Percentiles rank a stretch among this genome's conserved stretches.
Evolutionary conservation across 1,140 invertebrate species (phyloP).

Genomic region (Zaprionus ghesquierei): DNA sequence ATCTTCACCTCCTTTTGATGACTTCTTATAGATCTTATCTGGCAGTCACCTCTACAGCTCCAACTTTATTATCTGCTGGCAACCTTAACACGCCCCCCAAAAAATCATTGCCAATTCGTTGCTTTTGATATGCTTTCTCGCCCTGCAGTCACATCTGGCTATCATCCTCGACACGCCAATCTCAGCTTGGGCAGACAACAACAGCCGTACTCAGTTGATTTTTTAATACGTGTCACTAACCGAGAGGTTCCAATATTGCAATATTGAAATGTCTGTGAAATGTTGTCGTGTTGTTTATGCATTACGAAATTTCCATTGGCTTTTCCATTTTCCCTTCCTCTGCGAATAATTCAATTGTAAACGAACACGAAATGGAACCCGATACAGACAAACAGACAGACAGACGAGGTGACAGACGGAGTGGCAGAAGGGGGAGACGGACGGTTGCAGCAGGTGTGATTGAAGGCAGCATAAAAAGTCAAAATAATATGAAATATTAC

Average conservation of each 20-base stretch:
- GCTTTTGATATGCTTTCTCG: neutral
- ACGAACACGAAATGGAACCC: constrained; percentile 14
- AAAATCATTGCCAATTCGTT: neutral
- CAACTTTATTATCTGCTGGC: neutral
- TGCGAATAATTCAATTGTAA: constrained; percentile 45
- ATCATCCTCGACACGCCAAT: constrained; percentile 6
- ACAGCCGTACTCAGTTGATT: constrained; percentile 15
- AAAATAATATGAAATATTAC: constrained; percentile 41
- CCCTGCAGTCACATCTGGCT: neutral
- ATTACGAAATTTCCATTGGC: constrained; percentile 3
- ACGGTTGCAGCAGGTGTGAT: constrained; percentile 57
- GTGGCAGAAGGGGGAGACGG: neutral
- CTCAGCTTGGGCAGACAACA: neutral
- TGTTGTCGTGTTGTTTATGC: constrained; percentile 51
- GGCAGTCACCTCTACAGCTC: neutral
- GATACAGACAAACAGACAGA: neutral
- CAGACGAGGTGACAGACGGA: neutral
- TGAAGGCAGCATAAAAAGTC: constrained; percentile 36
- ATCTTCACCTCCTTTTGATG: neutral
- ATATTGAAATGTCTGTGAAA: constrained; percentile 58
- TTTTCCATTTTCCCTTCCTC: neutral
- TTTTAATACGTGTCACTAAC: constrained; percentile 59
- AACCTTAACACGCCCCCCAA: neutral
- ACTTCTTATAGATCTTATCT: neutral
- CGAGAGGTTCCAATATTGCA: constrained; percentile 41